These are phyloP conservation scores for Tachycineta bicolor DNA, from an alignment of 2,113 vertebrate species.

Conservation along the genomic window DNA sequence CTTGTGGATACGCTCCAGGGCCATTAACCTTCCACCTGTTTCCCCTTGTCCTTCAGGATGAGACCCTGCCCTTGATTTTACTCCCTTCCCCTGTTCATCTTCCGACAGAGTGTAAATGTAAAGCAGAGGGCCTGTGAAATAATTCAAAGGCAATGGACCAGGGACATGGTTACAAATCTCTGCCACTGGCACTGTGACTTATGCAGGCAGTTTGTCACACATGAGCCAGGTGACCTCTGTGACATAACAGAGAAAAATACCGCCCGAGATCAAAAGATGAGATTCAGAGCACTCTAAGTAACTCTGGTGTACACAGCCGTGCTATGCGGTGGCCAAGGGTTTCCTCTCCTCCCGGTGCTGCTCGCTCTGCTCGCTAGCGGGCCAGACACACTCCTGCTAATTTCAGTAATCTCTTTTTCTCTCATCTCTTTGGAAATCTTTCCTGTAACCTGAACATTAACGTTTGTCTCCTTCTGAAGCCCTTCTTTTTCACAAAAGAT, in stretches of 20 bases:
- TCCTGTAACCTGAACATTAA: neutral
- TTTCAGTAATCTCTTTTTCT: neutral
- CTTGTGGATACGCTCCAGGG: slow-evolving; percentile 97
- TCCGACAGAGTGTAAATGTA: slow-evolving; percentile 84
- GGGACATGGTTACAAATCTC: slow-evolving; percentile 97
- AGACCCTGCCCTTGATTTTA: slow-evolving; percentile 92
- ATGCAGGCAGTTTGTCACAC: slow-evolving; percentile 92
- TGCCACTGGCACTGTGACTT: slow-evolving; percentile 86
- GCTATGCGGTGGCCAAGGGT: neutral
- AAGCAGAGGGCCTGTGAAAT: slow-evolving; percentile 87
- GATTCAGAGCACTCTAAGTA: slow-evolving; percentile 63
- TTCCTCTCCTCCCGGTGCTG: neutral
- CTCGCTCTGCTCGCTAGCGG: neutral
- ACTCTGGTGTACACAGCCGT: slow-evolving; percentile 7
- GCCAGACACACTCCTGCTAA: neutral
- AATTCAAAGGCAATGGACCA: slow-evolving; percentile 98
- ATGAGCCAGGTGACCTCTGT: slow-evolving; percentile 87
- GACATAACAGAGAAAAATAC: slow-evolving; percentile 85
- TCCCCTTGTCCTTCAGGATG: slow-evolving; percentile 89
- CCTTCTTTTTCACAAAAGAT: neutral
- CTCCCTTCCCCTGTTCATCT: slow-evolving; percentile 90
- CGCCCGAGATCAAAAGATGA: slow-evolving; percentile 75
- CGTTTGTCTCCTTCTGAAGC: neutral
- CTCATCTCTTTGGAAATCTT: neutral
- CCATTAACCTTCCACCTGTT: slow-evolving; percentile 99